Evolutionary conservation across 35 echinoderm and acorn worm genomes (phyloP), one percentile per base, ranked within the genome.

Genomic region (Patiria miniata): DNA sequence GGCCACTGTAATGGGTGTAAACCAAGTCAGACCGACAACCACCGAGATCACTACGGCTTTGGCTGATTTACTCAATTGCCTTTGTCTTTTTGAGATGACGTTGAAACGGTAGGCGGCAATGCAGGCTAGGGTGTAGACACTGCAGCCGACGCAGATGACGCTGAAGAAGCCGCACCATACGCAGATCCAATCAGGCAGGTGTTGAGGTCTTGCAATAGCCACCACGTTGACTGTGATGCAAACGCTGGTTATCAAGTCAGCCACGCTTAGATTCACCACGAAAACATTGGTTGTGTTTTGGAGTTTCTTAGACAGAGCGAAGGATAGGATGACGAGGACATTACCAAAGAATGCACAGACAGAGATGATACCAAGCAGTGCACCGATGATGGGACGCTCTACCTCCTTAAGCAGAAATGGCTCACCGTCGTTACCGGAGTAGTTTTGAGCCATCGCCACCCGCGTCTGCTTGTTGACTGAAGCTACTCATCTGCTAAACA

Each of bases 61-160:
- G 42, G 42, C 42, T 4, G 12, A 47, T 47, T 47, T 47, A 12
- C 4, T 47, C 42, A 4, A 47, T 4, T 12, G 4, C 12, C 42
- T 47, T 61, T 61, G 81, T 8, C 78, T 52, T 8, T 56, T 78
- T 8, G 90, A 78, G n/a, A 95, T 85, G 10, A 95, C 18, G 22
- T 88, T 69, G 77, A 87, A 68, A 21, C 90, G 89, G 26, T 91
- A 92, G 22, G 85, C 9, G 68, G 90, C 89, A 28, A 95, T 95
- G 30, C 86, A 53, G 26, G 93, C 68, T 40, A 95, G 33, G 7
- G 89, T 88, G 33, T 85, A 40, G 10, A 95, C 79, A 32, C 93
- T 88, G 53, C 90, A 80, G 1, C 90, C 89, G 33, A 95, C 50
- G 34, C 91, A 89, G 0, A 42, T 65, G 36, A 91, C 79, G 7